These are phyloP conservation scores for Wasmannia auropunctata DNA, from an alignment of 1,140 invertebrate species.

Conservation along the genomic window DNA sequence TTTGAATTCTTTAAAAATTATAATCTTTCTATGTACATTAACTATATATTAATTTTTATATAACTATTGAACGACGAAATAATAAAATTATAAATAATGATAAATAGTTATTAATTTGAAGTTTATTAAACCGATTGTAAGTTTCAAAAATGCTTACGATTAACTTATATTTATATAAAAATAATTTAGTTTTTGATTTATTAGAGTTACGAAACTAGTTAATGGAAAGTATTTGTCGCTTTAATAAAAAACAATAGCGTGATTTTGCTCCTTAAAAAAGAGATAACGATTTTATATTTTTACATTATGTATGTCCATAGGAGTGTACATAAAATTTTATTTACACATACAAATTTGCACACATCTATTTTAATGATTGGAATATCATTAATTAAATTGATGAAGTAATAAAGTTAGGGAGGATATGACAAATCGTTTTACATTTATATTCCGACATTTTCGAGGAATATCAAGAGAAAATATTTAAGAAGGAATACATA, in stretches of 20 bases:
- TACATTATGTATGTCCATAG: neutral
- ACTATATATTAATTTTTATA: neutral
- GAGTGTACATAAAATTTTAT: neutral
- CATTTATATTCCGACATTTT: neutral
- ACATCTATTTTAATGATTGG: neutral
- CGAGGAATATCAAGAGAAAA: neutral
- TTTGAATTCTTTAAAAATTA: neutral
- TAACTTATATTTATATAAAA: neutral
- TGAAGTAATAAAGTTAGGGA: neutral
- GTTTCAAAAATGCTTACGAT: neutral
- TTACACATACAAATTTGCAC: neutral
- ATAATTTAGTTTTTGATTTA: neutral
- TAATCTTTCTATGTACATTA: neutral
- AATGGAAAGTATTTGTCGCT: neutral
- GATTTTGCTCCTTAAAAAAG: neutral
- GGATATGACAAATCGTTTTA: neutral
- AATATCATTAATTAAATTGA: neutral
- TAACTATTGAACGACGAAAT: neutral
- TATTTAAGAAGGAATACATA: neutral
- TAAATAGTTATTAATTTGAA: neutral
- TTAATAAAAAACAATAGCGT: neutral
- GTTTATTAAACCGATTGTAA: neutral
- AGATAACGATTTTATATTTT: constrained; percentile 9
- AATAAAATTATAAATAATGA: neutral
- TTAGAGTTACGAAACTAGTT: neutral